A percentile compares a stretch with the other conserved stretches of the same genome.
Conservation (phyloP, 2,113 vertebrate genomes). For the Lagenorhynchus albirostris region DNA sequence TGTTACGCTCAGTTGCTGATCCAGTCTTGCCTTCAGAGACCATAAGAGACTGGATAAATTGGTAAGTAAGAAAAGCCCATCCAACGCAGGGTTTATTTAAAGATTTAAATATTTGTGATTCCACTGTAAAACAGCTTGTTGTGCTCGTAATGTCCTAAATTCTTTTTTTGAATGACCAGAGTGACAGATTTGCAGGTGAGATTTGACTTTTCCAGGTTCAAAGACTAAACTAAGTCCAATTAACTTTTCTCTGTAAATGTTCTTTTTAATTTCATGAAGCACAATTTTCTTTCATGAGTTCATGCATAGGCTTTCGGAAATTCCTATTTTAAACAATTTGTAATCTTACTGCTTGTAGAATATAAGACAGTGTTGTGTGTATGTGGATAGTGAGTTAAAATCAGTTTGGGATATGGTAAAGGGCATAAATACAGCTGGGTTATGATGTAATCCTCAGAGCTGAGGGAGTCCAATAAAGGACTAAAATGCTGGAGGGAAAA, state of each 20-base stretch:
- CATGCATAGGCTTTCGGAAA: neutral
- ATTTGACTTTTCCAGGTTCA: neutral
- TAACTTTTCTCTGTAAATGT: neutral
- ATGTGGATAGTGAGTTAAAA: neutral
- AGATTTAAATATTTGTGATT: neutral
- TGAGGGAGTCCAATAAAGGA: neutral
- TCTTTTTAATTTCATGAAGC: neutral
- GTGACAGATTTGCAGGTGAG: neutral
- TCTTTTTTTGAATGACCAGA: neutral
- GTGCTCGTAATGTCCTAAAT: neutral
- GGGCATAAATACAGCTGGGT: neutral
- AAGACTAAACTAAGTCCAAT: neutral
- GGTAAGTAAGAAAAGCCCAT: slow-evolving; percentile 52
- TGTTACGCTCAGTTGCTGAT: neutral
- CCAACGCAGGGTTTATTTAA: neutral
- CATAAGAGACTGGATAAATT: neutral
- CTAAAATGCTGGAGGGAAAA: neutral
- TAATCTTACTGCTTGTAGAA: neutral
- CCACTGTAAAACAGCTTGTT: neutral
- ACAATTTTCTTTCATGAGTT: neutral
- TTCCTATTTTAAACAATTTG: neutral
- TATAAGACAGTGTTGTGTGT: neutral
- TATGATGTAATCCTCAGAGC: neutral
- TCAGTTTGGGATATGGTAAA: neutral
- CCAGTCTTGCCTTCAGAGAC: neutral